These are phyloP conservation scores for Callitettix versicolor DNA, from an alignment of 1,140 invertebrate genomes.

Conservation along the genomic window DNA sequence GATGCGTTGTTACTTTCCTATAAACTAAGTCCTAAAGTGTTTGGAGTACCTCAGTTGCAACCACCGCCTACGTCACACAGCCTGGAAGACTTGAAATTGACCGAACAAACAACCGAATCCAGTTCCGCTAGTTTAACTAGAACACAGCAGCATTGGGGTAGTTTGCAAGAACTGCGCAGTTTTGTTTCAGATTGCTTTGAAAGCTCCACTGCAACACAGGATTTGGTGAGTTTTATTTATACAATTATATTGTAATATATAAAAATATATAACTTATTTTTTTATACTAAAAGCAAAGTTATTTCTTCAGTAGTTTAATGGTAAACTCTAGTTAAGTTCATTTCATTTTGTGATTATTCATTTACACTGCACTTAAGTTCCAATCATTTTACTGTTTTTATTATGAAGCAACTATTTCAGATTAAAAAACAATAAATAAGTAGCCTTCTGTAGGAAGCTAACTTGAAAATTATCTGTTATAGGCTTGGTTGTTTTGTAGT, in stretches of 20 bases:
- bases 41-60: slow-evolving; percentile 25
- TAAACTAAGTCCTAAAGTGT: slow-evolving; percentile 49
- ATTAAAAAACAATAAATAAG: no score
- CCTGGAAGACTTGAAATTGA: slow-evolving; percentile 43
- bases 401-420: no score
- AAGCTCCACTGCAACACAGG: slow-evolving; percentile 13
- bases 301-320: no score
- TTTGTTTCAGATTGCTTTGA: slow-evolving; percentile 26
- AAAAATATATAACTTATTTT: not conserved
- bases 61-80: slow-evolving; percentile 34
- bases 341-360: no score
- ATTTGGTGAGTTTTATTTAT: slow-evolving; percentile 14
- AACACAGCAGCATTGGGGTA: slow-evolving; percentile 38
- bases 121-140: slow-evolving; percentile 21
- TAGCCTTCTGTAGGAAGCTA: no score
- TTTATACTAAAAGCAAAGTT: no score
- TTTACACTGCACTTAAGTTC: no score
- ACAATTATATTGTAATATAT: not conserved
- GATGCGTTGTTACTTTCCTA: slow-evolving; percentile 26
- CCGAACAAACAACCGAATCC: slow-evolving; percentile 31
- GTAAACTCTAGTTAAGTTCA: no score
- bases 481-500: no score
- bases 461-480: no score
- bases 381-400: no score
- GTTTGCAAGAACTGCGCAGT: slow-evolving; percentile 44